These are phyloP conservation scores for Phrynocephalus vlangalii DNA, from an alignment of 2,797 vertebrate genomes.

Conservation along the genomic window DNA sequence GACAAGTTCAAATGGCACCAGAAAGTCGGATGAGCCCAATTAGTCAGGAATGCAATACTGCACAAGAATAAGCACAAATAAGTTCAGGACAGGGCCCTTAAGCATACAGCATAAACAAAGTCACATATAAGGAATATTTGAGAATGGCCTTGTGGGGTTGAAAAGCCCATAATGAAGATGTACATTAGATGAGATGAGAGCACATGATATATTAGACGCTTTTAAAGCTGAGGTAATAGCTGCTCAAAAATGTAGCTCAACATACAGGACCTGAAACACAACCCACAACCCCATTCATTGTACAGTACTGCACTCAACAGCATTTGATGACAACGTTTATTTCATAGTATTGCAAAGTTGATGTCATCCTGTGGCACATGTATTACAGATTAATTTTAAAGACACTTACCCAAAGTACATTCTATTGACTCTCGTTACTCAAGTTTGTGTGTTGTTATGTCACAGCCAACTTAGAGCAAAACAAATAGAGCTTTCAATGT, in stretches of 20 bases:
- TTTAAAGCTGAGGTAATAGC: not conserved
- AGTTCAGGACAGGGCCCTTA: slow-evolving; percentile 43
- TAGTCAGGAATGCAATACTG: slow-evolving; percentile 70
- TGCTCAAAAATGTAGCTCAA: not conserved
- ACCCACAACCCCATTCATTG: not conserved
- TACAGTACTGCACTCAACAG: not conserved
- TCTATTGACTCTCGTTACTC: too few species aligned
- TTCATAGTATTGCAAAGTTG: not conserved
- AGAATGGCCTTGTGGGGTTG: not conserved
- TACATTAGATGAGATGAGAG: not conserved
- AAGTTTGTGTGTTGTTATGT: too few species aligned
- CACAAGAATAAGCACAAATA: slow-evolving; percentile 72
- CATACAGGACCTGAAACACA: not conserved
- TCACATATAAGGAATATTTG: slow-evolving; percentile 9
- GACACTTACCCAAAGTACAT: not conserved
- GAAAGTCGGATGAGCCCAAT: slow-evolving; percentile 67
- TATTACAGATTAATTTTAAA: not conserved
- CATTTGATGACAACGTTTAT: not conserved
- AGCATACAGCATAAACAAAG: slow-evolving; percentile 42
- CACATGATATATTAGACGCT: not conserved
- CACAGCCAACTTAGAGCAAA: too few species aligned
- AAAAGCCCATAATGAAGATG: not conserved
- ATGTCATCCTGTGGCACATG: not conserved
- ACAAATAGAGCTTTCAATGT: too few species aligned
- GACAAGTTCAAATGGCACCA: slow-evolving; percentile 73